These are phyloP conservation scores for Sceliomorpha sp. DNA, from an alignment of 2,888 invertebrate species.

Conservation along the genomic window DNA sequence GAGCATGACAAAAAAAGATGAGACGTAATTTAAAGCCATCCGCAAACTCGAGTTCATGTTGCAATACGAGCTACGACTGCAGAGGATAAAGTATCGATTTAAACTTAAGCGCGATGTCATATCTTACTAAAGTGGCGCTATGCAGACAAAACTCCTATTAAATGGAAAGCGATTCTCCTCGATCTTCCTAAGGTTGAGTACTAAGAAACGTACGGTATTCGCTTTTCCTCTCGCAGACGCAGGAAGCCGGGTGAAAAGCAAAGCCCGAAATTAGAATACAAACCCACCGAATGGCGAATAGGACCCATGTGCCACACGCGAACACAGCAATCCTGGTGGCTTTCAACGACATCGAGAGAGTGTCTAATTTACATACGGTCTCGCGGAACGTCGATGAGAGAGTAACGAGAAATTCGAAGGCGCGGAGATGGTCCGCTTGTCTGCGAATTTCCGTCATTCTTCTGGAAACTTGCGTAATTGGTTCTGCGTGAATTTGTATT, in stretches of 20 bases:
- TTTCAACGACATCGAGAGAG: conserved; percentile 66
- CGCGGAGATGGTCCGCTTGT: conserved; percentile 57
- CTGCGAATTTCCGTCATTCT: conserved; percentile 69
- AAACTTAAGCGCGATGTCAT: conserved; percentile 32
- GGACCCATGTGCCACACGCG: conserved; percentile 68
- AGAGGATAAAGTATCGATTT: conserved; percentile 45
- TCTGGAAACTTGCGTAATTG: conserved; percentile 79
- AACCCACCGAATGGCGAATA: conserved; percentile 64
- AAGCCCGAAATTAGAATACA: conserved; percentile 77
- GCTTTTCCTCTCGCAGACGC: conserved; percentile 55
- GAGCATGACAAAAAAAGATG: too few species aligned
- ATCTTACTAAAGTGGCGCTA: conserved; percentile 11
- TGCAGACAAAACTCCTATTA: conserved; percentile 67
- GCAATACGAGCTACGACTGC: background rate
- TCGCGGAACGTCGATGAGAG: conserved; percentile 63
- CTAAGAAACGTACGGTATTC: conserved; percentile 65
- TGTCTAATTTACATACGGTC: conserved; percentile 77
- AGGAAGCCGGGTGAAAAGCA: conserved; percentile 68
- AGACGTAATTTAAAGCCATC: conserved; percentile 19
- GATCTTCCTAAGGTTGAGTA: conserved; percentile 62
- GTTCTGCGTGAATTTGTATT: conserved; percentile 67
- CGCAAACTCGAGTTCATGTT: background rate
- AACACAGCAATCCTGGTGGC: conserved; percentile 55
- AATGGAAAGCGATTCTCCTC: conserved; percentile 73
- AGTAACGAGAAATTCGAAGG: conserved; percentile 50